phyloP scores from a whole-genome alignment of 2,888 invertebrate genomes.

The Heliconius ismenius region DNA sequence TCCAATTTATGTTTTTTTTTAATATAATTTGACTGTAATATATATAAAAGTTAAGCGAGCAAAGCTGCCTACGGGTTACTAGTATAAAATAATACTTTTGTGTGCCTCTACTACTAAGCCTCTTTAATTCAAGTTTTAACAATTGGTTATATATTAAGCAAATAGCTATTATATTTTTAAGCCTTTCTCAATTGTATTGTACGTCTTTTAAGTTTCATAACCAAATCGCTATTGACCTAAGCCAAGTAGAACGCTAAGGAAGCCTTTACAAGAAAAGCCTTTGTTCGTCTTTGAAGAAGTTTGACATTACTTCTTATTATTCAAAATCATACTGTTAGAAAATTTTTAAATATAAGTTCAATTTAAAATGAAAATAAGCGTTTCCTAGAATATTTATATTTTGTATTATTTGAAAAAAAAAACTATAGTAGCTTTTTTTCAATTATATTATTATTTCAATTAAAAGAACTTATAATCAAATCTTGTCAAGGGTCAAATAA shows the following conservation, averaged over 20 bases:
- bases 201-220: slow-evolving; percentile 27
- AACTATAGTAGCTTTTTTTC: no score
- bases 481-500: no score
- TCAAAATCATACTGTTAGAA: slow-evolving; percentile 27
- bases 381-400: no score
- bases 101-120: background rate
- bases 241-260: slow-evolving; percentile 20
- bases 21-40: no score
- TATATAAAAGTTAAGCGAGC: no score
- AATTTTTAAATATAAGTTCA: background rate
- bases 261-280: slow-evolving; percentile 24
- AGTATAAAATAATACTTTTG: no score
- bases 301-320: slow-evolving; percentile 32
- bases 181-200: background rate
- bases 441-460: no score
- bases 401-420: no score
- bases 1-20: no score
- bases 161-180: slow-evolving; percentile 8
- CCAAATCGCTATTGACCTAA: slow-evolving; percentile 31
- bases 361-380: background rate
- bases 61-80: no score
- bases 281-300: slow-evolving; percentile 35
- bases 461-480: no score
- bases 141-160: background rate
- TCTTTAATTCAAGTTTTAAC: background rate